Conservation (phyloP, 2,113 vertebrate species). For the Psephotus haematonotus region DNA sequence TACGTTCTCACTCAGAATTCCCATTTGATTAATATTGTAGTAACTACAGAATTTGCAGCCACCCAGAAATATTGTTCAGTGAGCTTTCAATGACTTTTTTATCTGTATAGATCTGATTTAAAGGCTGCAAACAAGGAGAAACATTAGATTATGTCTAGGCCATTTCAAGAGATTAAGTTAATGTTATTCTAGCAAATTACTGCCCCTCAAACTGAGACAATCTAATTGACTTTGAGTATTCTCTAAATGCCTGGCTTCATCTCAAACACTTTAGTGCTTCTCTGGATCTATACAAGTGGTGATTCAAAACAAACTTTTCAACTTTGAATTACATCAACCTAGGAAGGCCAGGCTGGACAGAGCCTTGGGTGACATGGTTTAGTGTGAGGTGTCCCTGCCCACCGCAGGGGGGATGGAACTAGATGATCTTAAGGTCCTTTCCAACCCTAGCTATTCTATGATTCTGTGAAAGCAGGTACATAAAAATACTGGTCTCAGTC, state of each 20-base stretch:
- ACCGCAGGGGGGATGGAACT: too few species aligned
- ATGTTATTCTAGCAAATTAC: background rate
- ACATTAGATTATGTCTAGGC: background rate
- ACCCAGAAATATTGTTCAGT: background rate
- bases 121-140: background rate
- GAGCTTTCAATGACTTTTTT: background rate
- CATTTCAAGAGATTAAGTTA: background rate
- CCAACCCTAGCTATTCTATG: too few species aligned
- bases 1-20: background rate
- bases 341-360: background rate
- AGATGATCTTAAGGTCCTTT: too few species aligned
- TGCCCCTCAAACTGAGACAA: background rate
- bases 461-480: background rate
- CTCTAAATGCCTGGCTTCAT: background rate
- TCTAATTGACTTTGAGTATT: background rate
- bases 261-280: background rate
- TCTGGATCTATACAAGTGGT: background rate
- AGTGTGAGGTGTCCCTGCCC: too few species aligned
- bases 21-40: background rate
- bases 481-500: background rate
- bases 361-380: too few species aligned
- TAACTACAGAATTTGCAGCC: background rate
- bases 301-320: background rate
- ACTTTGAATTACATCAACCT: background rate
- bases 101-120: background rate